Evolutionary conservation across 2,888 invertebrate genomes (phyloP).

Genomic region (Pristionchus entomophagus): DNA sequence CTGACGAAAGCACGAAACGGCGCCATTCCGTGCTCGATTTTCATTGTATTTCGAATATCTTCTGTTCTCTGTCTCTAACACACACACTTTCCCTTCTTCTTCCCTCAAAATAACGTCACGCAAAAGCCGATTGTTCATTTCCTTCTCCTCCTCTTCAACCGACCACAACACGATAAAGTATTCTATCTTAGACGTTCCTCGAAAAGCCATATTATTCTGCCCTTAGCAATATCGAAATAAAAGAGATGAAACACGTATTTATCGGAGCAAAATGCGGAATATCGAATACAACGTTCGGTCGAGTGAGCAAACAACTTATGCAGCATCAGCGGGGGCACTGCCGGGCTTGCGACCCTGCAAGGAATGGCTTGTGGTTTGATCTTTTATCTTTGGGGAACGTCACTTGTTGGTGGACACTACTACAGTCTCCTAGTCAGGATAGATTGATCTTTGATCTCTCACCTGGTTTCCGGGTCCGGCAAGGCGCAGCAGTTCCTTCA

Average conservation of each 20-base stretch:
- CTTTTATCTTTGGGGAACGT: too few species aligned
- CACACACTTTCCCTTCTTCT: neutral
- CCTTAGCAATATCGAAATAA: too few species aligned
- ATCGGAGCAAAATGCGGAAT: slow-evolving; percentile 17
- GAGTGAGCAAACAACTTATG: neutral
- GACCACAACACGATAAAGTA: slow-evolving; percentile 28
- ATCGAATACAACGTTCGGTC: slow-evolving; percentile 27
- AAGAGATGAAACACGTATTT: slow-evolving; percentile 41
- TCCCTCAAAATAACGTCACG: slow-evolving; percentile 46
- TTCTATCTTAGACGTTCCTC: slow-evolving; percentile 46
- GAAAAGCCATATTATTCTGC: too few species aligned
- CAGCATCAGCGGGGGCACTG: slow-evolving; percentile 25
- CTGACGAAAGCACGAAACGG: slow-evolving; percentile 18
- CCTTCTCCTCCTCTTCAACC: neutral
- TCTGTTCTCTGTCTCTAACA: neutral
- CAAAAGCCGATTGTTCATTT: slow-evolving; percentile 11
- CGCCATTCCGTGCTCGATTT: neutral
- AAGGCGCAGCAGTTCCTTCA: slow-evolving; percentile 41
- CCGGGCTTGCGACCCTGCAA: slow-evolving; percentile 9
- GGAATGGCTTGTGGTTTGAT: neutral
- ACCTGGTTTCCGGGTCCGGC: slow-evolving; percentile 46
- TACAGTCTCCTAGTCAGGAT: neutral
- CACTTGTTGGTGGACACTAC: too few species aligned
- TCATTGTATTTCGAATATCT: slow-evolving; percentile 25
- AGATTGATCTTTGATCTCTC: neutral